Evolutionary conservation across 2,797 vertebrate species (phyloP).

Genomic region (Diplodus sargus): DNA sequence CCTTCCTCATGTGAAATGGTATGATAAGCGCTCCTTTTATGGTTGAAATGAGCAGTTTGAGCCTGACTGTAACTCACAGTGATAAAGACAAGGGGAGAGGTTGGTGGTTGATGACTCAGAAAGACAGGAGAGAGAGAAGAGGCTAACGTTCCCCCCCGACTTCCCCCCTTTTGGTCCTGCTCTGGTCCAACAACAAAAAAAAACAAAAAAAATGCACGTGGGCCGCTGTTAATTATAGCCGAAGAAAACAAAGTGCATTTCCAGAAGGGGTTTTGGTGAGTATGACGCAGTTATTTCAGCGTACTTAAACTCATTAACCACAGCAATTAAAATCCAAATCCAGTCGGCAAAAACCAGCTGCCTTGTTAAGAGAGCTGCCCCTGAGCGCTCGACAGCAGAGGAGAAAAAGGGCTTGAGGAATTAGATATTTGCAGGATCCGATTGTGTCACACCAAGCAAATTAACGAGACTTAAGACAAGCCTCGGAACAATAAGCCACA

Average conservation of each 20-base stretch:
- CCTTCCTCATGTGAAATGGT: constrained; percentile 59
- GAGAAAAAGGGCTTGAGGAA: constrained; percentile 66
- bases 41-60: constrained; percentile 62
- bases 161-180: constrained; percentile 31
- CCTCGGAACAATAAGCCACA: constrained; percentile 75
- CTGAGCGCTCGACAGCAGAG: constrained; percentile 56
- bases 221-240: constrained; percentile 65
- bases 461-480: constrained; percentile 77
- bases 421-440: constrained; percentile 68
- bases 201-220: constrained; percentile 35
- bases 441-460: constrained; percentile 77
- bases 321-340: constrained; percentile 85
- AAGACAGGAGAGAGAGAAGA: constrained; percentile 38
- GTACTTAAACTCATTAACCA: constrained; percentile 84
- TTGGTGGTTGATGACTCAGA: constrained; percentile 52
- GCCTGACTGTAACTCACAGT: constrained; percentile 30
- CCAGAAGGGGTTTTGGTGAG: constrained; percentile 57
- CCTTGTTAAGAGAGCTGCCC: constrained; percentile 68
- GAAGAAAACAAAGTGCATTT: constrained; percentile 70
- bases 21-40: constrained; percentile 76
- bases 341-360: constrained; percentile 72
- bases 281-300: constrained; percentile 81
- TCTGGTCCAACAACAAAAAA: constrained; percentile 7
- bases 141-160: constrained; percentile 6
- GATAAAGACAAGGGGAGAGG: constrained; percentile 40